Evolutionary conservation across 64 coral and sea anemone genomes (phyloP).

Genomic region (Montipora efflorescens): DNA sequence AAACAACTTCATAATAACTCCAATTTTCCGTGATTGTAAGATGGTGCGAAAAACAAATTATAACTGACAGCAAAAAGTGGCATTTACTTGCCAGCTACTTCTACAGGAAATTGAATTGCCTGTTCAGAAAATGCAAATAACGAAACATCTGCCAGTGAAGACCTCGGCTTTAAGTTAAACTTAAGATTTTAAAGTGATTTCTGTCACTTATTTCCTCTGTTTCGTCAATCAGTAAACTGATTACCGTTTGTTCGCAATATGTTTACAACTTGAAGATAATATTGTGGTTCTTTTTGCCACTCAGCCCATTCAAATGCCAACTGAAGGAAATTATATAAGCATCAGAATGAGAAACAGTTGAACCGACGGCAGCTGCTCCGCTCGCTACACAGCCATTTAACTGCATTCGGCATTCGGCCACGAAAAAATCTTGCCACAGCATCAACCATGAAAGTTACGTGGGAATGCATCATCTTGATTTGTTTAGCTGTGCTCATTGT

Average conservation of each 20-base stretch:
- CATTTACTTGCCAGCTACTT: background rate
- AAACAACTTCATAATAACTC: background rate
- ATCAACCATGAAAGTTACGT: background rate
- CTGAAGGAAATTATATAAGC: background rate
- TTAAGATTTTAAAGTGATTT: background rate
- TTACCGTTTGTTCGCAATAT: conserved; percentile 23
- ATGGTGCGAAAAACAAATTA: background rate
- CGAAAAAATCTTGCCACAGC: background rate
- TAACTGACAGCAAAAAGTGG: background rate
- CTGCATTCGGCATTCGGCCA: too few relatives aligned
- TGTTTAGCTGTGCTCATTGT: conserved; percentile 24
- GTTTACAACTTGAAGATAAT: background rate
- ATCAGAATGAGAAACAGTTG: background rate
- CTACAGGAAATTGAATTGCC: conserved; percentile 17
- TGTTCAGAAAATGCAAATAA: conserved; percentile 13
- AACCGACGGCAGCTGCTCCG: background rate
- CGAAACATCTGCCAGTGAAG: background rate
- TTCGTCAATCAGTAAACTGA: background rate
- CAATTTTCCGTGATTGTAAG: background rate
- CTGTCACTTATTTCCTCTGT: background rate
- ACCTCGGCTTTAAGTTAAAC: background rate
- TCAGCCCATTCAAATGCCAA: background rate
- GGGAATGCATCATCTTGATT: background rate
- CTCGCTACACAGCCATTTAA: too few relatives aligned
- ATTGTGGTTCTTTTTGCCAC: background rate